Conservation (phyloP, 1,140 invertebrate species). For the Pachypsylla venusta region DNA sequence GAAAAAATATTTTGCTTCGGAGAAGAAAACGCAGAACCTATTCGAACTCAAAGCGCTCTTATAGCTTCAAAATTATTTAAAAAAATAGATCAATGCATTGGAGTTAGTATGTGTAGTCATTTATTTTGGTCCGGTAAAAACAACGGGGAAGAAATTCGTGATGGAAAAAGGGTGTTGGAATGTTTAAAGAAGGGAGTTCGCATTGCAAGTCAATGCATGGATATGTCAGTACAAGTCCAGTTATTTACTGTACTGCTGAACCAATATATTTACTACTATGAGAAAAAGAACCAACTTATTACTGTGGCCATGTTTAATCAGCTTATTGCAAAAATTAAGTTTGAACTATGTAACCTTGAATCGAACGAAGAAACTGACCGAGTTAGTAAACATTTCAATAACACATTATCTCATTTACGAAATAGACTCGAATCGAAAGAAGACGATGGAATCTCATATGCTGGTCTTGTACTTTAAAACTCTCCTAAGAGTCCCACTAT, state of each 20-base stretch:
- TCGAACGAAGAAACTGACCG: conserved; percentile 89
- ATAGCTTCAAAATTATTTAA: conserved; percentile 91
- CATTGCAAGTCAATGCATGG: conserved; percentile 95
- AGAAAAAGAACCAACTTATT: conserved; percentile 74
- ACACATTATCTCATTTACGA: conserved; percentile 63
- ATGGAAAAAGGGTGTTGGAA: conserved; percentile 81
- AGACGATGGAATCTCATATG: conserved; percentile 18
- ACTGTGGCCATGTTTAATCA: conserved; percentile 61
- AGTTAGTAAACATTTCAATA: conserved; percentile 85
- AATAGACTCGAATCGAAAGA: conserved; percentile 40
- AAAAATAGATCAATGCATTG: conserved; percentile 93
- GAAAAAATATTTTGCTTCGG: conserved; percentile 87
- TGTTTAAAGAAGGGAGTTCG: conserved; percentile 91
- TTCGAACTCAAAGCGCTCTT: conserved; percentile 84
- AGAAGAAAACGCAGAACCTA: conserved; percentile 93
- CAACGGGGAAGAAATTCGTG: conserved; percentile 60
- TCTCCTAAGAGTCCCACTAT: too few species aligned
- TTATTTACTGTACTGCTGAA: conserved; percentile 89
- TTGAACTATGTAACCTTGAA: conserved; percentile 83
- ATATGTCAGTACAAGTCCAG: conserved; percentile 89
- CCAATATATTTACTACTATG: conserved; percentile 86
- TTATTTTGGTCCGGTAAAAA: conserved; percentile 92
- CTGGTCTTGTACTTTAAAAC: conserved; percentile 16
- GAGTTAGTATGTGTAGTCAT: conserved; percentile 79
- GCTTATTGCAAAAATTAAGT: conserved; percentile 80